These are phyloP conservation scores for Achroia grisella DNA, from an alignment of 1,140 invertebrate species.

Conservation along the genomic window DNA sequence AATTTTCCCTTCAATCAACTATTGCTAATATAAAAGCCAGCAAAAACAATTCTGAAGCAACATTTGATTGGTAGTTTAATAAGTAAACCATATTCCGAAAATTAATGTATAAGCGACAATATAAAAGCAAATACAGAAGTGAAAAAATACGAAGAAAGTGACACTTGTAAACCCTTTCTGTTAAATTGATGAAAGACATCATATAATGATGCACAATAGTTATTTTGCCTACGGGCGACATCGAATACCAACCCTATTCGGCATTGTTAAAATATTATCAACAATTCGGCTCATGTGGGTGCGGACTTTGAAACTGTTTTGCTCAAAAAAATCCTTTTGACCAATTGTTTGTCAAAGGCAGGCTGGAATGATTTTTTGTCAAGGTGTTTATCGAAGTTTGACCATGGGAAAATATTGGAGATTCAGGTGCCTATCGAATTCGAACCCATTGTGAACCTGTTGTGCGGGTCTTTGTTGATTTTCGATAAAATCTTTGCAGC, in stretches of 20 bases:
- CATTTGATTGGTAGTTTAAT: no score
- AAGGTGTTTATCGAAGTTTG: conserved; percentile 62
- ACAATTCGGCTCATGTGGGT: conserved; percentile 46
- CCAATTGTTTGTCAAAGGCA: conserved; percentile 66
- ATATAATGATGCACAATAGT: conserved; percentile 62
- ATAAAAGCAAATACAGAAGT: conserved; percentile 4
- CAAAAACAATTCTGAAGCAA: no score
- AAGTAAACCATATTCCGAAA: no score
- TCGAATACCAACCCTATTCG: conserved; percentile 44
- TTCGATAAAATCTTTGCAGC: conserved; percentile 40
- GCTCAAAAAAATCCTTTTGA: conserved; percentile 62
- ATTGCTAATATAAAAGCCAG: neutral
- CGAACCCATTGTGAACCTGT: conserved; percentile 56
- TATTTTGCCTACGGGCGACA: conserved; percentile 57
- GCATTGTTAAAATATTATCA: conserved; percentile 56
- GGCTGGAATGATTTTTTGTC: conserved; percentile 52
- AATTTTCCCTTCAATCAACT: conserved; percentile 52
- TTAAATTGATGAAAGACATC: conserved; percentile 62
- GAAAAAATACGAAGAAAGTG: conserved; percentile 51
- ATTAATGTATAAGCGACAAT: neutral
- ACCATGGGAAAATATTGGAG: conserved; percentile 70
- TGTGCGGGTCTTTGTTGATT: conserved; percentile 18
- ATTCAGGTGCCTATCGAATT: conserved; percentile 61
- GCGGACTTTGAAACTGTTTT: conserved; percentile 51
- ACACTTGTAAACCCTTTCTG: conserved; percentile 65